Conservation (phyloP, 2,113 vertebrate genomes). For the Anseranas semipalmata region DNA sequence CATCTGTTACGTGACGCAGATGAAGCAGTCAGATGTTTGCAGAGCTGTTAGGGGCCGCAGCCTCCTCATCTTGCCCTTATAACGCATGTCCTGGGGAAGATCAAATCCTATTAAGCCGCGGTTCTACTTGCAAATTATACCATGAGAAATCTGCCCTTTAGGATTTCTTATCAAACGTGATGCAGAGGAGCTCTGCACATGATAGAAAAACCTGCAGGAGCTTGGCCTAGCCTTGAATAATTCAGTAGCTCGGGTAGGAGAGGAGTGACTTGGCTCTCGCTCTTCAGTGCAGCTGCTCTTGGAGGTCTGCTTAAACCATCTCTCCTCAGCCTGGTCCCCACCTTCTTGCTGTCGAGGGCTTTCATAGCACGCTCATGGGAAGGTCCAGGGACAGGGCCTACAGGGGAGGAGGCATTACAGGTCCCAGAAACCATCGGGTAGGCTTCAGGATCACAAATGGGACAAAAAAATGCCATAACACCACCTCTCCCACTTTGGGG, state of each 20-base stretch:
- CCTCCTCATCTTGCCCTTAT: neutral
- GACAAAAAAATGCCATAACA: fast-evolving
- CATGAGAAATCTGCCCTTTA: constrained; percentile 31
- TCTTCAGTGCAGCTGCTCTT: neutral
- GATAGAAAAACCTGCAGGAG: neutral
- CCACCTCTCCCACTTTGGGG: fast-evolving
- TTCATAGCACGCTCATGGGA: too few relatives aligned
- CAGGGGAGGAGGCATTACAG: neutral
- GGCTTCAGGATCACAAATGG: neutral
- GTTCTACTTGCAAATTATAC: constrained; percentile 35
- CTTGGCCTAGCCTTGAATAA: constrained; percentile 48
- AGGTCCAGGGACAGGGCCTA: neutral
- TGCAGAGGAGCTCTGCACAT: neutral
- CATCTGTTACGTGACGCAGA: neutral
- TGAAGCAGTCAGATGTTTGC: neutral
- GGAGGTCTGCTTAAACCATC: neutral
- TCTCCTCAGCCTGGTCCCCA: neutral
- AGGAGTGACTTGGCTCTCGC: neutral
- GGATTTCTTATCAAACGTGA: constrained; percentile 52
- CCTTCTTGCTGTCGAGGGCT: neutral
- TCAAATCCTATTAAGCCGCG: constrained; percentile 45
- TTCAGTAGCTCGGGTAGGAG: constrained; percentile 30
- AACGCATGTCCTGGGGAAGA: neutral
- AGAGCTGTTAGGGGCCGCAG: neutral
- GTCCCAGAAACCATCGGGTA: neutral